Base-by-base conservation (phyloP, 2,797 vertebrate species). In the Coccyzus lansbergi region DNA sequence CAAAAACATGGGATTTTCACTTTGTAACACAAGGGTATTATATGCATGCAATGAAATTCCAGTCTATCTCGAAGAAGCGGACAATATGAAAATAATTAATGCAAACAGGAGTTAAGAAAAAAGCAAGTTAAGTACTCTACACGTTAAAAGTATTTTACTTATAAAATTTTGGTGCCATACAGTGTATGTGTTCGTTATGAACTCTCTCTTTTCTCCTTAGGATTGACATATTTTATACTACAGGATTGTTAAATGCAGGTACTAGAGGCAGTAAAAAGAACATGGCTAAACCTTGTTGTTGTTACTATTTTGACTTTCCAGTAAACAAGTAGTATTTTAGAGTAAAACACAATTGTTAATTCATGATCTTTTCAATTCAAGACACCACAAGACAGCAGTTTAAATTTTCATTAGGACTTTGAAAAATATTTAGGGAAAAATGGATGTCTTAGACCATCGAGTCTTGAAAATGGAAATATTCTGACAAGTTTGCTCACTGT, bases 401-500 rank as follows among this genome's bases (percentile, higher is more conserved):
- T 83, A 94, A 94, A 91, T 94, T 94, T 96, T 93, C 76, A 93
- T 97, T 77, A 92, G 67, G 25, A 84, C 89, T 90, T 89, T 75
- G 58, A 94, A 92, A 96, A 96, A 94, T 92, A 84, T 97, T 96
- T 95, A 69, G 69, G 94, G 75, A 97, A 96, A 79, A 89, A 79
- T 62, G 26, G 52, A 92, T 92, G 72, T 58, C 84, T 96, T 75
- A 93, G 83, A 84, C 90, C 44, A 92, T 78, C 90, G 92, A 96
- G 85, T 93, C 81, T 89, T 62, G 78, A 88, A 97, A 95, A 94
- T 86, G 88, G 90, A 81, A 93, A 94, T 88, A 93, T 88, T 83
- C 76, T 95, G 79, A 97, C 93, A 95, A 90, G 70, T 62, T 71
- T 92, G 69, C 88, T 94, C 63, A 71, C 31, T 85, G 40, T 88